Percentiles rank a stretch among this genome's conserved stretches.
These are phyloP conservation scores for Saxidomus purpurata DNA, from an alignment of 1,140 invertebrate genomes.

Conservation along the genomic window DNA sequence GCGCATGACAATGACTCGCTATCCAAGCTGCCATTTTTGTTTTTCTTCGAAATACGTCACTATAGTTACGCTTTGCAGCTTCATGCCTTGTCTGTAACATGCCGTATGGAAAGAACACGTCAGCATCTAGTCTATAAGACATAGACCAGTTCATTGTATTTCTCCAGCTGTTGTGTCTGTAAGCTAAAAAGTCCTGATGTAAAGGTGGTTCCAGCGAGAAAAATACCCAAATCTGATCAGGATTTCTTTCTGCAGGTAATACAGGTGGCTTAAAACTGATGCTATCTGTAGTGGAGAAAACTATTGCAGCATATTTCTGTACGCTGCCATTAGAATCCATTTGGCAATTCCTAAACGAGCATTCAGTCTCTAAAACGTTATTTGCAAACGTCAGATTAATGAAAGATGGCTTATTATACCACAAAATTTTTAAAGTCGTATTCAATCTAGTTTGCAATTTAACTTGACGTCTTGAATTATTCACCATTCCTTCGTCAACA, in stretches of 20 bases:
- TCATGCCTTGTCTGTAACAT: neutral
- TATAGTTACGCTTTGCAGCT: neutral
- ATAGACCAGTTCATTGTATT: slow-evolving; percentile 61
- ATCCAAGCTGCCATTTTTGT: slow-evolving; percentile 47
- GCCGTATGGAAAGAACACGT: slow-evolving; percentile 46
- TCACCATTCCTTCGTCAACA: too few relatives aligned
- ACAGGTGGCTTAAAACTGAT: neutral
- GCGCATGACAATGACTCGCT: slow-evolving; percentile 45
- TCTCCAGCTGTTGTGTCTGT: slow-evolving; percentile 35
- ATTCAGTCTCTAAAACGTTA: neutral
- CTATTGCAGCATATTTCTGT: slow-evolving; percentile 12
- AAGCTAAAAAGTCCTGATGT: neutral
- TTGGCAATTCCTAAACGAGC: slow-evolving; percentile 16
- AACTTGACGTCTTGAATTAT: too few relatives aligned
- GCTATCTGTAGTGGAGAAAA: neutral
- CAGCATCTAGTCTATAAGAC: slow-evolving; percentile 46
- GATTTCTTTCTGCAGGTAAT: neutral
- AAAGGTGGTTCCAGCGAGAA: slow-evolving; percentile 39
- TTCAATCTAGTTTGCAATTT: too few relatives aligned
- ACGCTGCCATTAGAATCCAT: neutral
- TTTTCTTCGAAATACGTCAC: neutral
- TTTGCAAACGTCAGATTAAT: neutral
- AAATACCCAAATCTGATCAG: slow-evolving; percentile 53
- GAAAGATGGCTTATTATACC: slow-evolving; percentile 48
- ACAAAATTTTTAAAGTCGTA: slow-evolving; percentile 7